Base-by-base conservation (phyloP, 2,113 vertebrate genomes). In the Zosterops borbonicus region DNA sequence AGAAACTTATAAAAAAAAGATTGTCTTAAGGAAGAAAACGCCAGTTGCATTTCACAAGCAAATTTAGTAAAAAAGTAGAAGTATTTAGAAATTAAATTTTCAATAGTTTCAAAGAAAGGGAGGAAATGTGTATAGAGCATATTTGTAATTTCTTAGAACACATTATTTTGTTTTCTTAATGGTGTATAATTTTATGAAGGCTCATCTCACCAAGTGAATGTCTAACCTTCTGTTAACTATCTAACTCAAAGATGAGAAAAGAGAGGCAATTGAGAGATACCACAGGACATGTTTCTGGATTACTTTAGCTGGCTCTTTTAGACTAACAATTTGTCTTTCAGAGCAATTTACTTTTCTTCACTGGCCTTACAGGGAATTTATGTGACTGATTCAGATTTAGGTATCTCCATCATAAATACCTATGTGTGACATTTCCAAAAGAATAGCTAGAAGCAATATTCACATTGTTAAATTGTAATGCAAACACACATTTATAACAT, bases 61-160 rank as follows among this genome's bases (percentile, higher is more conserved):
- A 92, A 83, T 93, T 95, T 41, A 94, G 25, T 89, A 91, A 91
- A 90, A 90, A 96, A 89, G 91, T 97, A 94, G 81, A 96, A 97
- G 49, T 55, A 92, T 94, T 92, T 96, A 83, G 95, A 98, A 95
- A 95, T 90, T 6, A 94, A 97, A 92, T 94, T 98, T 96, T 62
- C 83, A 83, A 67, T 94, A 62, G 76, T 97, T 97, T 97, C 91
- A 47, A 92, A 98, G 75, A 97, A 97, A 94, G 79, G 93, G 60
- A 97, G 22, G 90, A 98, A 98, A 96, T 97, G 5, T 41, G 2
- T 68, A 55, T 41, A 18, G 6, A 63, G 4, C 1, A 14, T 63
- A 50, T 56, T 84, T 52, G 27, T 42, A 59, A 31, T 59, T 79
- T 49, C 35, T 80, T 90, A 12, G 27, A 58, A 55, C 3, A 56